Conservation (phyloP, 2,113 vertebrate genomes). For the Chrysemys picta region DNA sequence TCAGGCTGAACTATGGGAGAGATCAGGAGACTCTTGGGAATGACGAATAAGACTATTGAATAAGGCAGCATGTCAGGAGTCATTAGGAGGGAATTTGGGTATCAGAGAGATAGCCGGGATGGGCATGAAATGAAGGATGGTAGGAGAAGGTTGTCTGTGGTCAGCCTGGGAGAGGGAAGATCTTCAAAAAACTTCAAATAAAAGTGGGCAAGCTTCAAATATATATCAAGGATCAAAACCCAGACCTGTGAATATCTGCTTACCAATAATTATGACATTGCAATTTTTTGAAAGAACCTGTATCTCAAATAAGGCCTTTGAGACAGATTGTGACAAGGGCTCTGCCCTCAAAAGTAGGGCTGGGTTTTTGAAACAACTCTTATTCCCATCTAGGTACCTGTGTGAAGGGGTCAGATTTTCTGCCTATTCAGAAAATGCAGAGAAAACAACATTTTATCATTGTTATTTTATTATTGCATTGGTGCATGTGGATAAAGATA, state of each 20-base stretch:
- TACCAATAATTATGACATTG: not conserved
- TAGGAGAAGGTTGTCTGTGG: not conserved
- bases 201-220: not conserved
- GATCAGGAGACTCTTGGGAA: not conserved
- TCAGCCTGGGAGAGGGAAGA: not conserved
- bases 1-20: not conserved
- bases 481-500: not conserved
- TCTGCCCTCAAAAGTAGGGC: not conserved
- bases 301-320: not conserved
- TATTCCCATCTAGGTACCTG: not conserved
- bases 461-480: not conserved
- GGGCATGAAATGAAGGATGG: not conserved
- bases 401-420: not conserved
- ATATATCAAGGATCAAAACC: not conserved
- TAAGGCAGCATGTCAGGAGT: not conserved
- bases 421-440: not conserved
- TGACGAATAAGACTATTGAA: not conserved
- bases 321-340: not conserved
- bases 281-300: not conserved
- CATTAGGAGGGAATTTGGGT: not conserved
- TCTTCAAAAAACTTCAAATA: not conserved
- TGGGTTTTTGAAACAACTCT: not conserved
- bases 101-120: not conserved
- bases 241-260: not conserved
- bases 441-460: fast-evolving